These are phyloP conservation scores for Pachycephus smyrnensis DNA, from an alignment of 2,888 invertebrate genomes.

Conservation along the genomic window DNA sequence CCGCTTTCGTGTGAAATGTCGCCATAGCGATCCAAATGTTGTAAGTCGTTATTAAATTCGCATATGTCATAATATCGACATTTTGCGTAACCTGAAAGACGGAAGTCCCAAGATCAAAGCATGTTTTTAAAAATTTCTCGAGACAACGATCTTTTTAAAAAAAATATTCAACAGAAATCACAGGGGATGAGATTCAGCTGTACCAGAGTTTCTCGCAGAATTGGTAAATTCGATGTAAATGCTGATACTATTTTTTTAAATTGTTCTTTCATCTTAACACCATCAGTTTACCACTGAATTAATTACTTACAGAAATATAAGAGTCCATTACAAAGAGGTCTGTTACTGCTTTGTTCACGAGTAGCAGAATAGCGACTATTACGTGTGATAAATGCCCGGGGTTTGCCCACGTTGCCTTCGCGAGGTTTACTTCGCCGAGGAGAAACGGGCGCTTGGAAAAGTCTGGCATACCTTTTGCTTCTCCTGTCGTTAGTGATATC, in stretches of 20 bases:
- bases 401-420: conserved; percentile 62
- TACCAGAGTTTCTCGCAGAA: not conserved
- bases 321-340: not conserved
- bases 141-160: not conserved
- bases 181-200: not conserved
- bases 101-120: not conserved
- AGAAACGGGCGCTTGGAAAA: conserved; percentile 59
- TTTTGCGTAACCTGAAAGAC: not conserved
- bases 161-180: not conserved
- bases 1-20: not conserved
- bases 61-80: not conserved
- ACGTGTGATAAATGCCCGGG: conserved; percentile 50
- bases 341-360: not conserved
- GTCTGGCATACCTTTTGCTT: conserved; percentile 65
- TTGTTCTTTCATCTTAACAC: not conserved
- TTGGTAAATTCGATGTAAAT: not conserved
- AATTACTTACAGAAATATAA: not conserved
- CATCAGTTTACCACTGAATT: not conserved
- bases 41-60: not conserved
- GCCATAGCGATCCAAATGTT: not conserved
- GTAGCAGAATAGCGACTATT: not conserved
- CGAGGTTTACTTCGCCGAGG: conserved; percentile 62
- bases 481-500: conserved; percentile 59
- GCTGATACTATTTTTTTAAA: not conserved
- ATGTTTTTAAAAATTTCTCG: not conserved